Evolutionary conservation across 2,113 vertebrate genomes (phyloP).

Genomic region (Perca flavescens): DNA sequence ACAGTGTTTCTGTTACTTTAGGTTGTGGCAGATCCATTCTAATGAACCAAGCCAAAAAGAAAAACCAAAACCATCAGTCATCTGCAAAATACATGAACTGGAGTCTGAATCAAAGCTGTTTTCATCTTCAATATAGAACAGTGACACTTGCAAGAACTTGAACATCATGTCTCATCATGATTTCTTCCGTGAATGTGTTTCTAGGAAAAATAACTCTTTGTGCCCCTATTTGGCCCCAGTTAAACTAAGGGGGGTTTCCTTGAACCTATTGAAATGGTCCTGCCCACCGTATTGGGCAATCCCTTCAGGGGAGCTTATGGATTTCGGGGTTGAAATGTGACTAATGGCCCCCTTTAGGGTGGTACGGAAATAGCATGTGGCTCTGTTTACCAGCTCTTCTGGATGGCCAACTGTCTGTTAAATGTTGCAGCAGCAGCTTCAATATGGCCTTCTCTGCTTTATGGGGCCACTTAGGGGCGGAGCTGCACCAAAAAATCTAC

Average conservation of each 20-base stretch:
- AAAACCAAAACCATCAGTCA: neutral
- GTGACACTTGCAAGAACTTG: neutral
- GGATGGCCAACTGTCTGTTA: neutral
- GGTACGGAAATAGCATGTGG: slow-evolving; percentile 62
- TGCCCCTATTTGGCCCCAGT: slow-evolving; percentile 41
- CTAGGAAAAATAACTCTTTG: slow-evolving; percentile 26
- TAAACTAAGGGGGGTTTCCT: slow-evolving; percentile 21
- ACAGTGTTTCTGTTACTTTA: neutral
- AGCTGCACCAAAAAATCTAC: too few relatives aligned
- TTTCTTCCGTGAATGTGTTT: neutral
- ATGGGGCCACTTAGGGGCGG: too few relatives aligned
- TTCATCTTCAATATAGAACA: neutral
- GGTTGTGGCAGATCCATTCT: slow-evolving; percentile 6
- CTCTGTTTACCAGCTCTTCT: slow-evolving; percentile 63
- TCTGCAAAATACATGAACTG: slow-evolving; percentile 11
- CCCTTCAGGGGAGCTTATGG: slow-evolving; percentile 43
- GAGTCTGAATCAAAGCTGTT: neutral
- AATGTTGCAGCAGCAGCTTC: neutral
- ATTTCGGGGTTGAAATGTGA: slow-evolving; percentile 58
- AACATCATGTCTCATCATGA: neutral
- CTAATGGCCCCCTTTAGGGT: slow-evolving; percentile 46
- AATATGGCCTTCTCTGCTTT: neutral
- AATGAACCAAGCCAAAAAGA: neutral
- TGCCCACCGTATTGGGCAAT: slow-evolving; percentile 37
- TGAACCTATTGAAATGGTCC: slow-evolving; percentile 39